Evolutionary conservation across 2,888 invertebrate genomes (phyloP), one percentile per base, ranked within the genome.

Genomic region (Copidosoma aretas): DNA sequence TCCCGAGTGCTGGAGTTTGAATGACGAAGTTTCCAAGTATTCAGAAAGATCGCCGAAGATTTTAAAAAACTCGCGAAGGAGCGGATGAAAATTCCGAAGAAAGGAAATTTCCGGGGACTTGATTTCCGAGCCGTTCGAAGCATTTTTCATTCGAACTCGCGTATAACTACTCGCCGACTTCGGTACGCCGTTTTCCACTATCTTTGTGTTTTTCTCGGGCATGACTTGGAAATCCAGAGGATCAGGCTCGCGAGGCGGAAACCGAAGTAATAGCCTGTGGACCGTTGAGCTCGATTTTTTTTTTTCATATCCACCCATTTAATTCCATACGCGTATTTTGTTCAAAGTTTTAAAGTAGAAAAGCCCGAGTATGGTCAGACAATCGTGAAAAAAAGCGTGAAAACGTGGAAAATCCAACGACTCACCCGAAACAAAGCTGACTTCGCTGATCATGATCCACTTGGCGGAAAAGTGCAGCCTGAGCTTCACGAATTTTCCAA

Each of bases 381-480:
- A 19, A 49, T 49, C 3, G 49, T n/a, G 10, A n/a, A 15, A 49
- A 49, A 59, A 43, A 52, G 21, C 52, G 57, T 21, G 39, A 53
- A 41, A 10, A 52, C 54, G 43, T 53, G 61, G 21, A 43, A 1
- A 56, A 57, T n/a, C 24, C 39, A 46, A 21, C 22, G 58, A 83
- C 86, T 86, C 71, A 90, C 91, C 90, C 43, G 95, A 95, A 77
- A 91, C 91, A 82, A 96, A 95, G 58, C 91, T 89, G 71, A 95
- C 88, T 85, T 96, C 96, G 84, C 94, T 94, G 78, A 96, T 88
- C 85, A 95, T 90, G 76, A 96, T 91, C 95, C 96, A 96, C 69
- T 90, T 87, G 24, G 92, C 89, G 1, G 93, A 91, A 83, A 95
- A 95, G 76, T 88, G 88, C 39, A 95, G 86, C 77, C 91, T 89